Base-by-base conservation (phyloP, 2,888 invertebrate species). In the Tenthredo mesomela region DNA sequence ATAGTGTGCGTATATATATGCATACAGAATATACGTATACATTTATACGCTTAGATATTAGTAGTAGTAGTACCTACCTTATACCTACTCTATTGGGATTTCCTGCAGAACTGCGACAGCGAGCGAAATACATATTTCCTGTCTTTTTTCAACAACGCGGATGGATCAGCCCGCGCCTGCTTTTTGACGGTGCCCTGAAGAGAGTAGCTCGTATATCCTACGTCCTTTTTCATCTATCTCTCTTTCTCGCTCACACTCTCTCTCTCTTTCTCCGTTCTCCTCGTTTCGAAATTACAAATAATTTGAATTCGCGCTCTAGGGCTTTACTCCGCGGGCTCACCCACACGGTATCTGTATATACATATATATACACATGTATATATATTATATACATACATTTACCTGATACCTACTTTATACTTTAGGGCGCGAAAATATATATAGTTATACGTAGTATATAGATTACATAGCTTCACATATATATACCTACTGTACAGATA, bases 301-400 rank as follows among this genome's bases (percentile, higher is more conserved):
- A 67, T 67, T 67, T 29, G 67, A 67, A 67, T 67, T 67, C 67
- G 33, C 67, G 33, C 67, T 67, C 33, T 67, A 67, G 67, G 67
- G 67, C 61, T 61, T 61, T 61, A 29, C 29, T 67, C 25, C 33
- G 67, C 67, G 67, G 29, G 67, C 33, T 67, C 61, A 18, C 67
- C 15, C 67, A 12, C 67, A 47, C 47, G 47, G 29, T n/a, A n/a
- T n/a, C n/a, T n/a, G n/a, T n/a, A n/a, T n/a, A n/a, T n/a, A n/a
- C n/a, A 29, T 29, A 29, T 29, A 29, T 33, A 33, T 67, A 12
- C n/a, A n/a, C n/a, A n/a, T n/a, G n/a, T 33, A 33, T 18, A 33
- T 37, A 37, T 7, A 37, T 37, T 7, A 25, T 43, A 43, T 73
- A 43, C 25, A 73, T 73, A 43, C n/a, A 43, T 21, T 10, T 73